Conservation (phyloP, 2,888 invertebrate species). For the Agonopterix arenella region DNA sequence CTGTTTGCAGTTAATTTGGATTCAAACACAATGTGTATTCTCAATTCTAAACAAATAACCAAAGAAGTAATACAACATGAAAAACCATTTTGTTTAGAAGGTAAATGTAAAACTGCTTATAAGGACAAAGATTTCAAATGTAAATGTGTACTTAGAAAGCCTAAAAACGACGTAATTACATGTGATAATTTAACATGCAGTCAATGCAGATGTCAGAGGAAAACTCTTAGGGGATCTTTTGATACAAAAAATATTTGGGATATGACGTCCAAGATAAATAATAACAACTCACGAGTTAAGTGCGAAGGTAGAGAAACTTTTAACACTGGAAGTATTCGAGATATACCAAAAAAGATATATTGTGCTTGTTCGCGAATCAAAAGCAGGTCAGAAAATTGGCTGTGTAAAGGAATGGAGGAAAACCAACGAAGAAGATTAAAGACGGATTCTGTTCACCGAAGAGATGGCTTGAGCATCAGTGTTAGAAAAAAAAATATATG, state of each 20-base stretch:
- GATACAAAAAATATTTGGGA: background rate
- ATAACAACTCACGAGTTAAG: too few species aligned
- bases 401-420: too few species aligned
- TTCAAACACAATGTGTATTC: constrained; percentile 28
- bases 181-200: constrained; percentile 19
- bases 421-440: background rate
- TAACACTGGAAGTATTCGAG: background rate
- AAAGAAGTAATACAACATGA: constrained; percentile 15
- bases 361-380: constrained; percentile 13
- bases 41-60: constrained; percentile 31
- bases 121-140: constrained; percentile 11
- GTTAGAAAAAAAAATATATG: background rate
- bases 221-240: background rate
- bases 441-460: background rate
- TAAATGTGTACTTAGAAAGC: constrained; percentile 8
- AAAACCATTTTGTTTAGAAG: constrained; percentile 7
- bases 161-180: constrained; percentile 1
- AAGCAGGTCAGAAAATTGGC: constrained; percentile 9
- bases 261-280: too few species aligned
- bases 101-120: constrained; percentile 10
- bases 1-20: constrained; percentile 29
- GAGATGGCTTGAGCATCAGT: background rate
- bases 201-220: background rate
- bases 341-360: constrained; percentile 6
- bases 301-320: constrained; percentile 8